Percentiles rank a stretch among this genome's conserved stretches.
phyloP scores from a whole-genome alignment of 2,797 vertebrate genomes.

The Gorsachius magnificus region DNA sequence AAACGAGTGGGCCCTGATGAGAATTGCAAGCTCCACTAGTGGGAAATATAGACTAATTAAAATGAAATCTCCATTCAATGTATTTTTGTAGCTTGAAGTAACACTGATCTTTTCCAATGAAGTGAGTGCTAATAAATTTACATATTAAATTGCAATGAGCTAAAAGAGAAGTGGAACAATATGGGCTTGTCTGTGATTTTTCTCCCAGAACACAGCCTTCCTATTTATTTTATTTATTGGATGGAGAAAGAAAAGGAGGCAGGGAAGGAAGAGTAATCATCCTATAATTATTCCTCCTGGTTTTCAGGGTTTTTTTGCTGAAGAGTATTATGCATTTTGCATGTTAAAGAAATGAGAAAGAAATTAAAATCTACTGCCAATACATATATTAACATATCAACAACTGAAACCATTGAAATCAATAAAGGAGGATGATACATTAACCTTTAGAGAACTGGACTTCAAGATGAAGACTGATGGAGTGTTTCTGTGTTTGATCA shows the following conservation, averaged over 20 bases:
- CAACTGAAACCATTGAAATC: slow-evolving; percentile 46
- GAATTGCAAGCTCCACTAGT: not conserved
- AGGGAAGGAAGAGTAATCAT: slow-evolving; percentile 2
- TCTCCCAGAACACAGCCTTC: slow-evolving; percentile 4
- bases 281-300: not conserved
- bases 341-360: slow-evolving; percentile 42
- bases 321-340: not conserved
- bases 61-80: not conserved
- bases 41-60: slow-evolving; percentile 14
- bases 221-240: not conserved
- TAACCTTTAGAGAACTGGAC: slow-evolving; percentile 55
- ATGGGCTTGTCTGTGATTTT: slow-evolving; percentile 10
- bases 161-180: not conserved
- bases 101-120: not conserved
- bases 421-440: slow-evolving; percentile 47
- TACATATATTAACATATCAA: slow-evolving; percentile 49
- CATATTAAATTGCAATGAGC: not conserved
- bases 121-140: not conserved
- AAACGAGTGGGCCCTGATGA: not conserved
- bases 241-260: not conserved
- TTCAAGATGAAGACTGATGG: slow-evolving; percentile 54
- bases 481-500: slow-evolving; percentile 53
- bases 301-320: not conserved
- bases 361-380: slow-evolving; percentile 16
- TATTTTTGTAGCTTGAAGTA: slow-evolving; percentile 45